Conservation (phyloP, 2,797 vertebrate genomes). For the Poecile montanus region DNA sequence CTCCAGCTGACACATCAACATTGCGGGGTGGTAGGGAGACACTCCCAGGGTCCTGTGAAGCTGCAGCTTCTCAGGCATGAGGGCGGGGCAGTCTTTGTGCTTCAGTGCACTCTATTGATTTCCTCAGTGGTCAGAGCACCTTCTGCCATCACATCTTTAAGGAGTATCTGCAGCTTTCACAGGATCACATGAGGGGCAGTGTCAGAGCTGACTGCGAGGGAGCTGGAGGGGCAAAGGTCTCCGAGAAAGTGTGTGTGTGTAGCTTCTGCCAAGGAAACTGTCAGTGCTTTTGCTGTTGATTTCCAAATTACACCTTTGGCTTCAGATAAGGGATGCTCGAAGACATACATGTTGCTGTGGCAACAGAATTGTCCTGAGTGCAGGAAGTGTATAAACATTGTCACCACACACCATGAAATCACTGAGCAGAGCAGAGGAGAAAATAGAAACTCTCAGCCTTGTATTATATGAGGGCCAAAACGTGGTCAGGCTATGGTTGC, state of each 20-base stretch:
- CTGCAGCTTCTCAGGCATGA: background rate
- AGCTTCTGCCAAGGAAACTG: slow-evolving; percentile 63
- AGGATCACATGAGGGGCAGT: background rate
- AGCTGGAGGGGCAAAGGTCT: background rate
- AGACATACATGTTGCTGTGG: slow-evolving; percentile 74
- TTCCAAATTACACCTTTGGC: slow-evolving; percentile 81
- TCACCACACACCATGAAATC: slow-evolving; percentile 77
- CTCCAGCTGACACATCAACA: background rate
- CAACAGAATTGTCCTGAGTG: slow-evolving; percentile 79
- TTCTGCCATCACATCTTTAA: background rate
- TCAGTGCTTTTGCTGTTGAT: slow-evolving; percentile 71
- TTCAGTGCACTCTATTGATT: background rate
- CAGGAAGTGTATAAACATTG: slow-evolving; percentile 77
- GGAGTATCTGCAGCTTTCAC: background rate
- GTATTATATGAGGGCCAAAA: slow-evolving; percentile 63
- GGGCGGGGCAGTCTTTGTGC: background rate
- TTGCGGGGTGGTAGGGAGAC: background rate
- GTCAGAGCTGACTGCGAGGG: rapidly evolving
- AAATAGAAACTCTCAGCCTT: slow-evolving; percentile 74
- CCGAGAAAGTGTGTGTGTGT: background rate
- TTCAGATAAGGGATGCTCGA: slow-evolving; percentile 48
- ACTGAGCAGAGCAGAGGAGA: slow-evolving; percentile 72
- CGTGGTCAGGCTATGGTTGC: background rate
- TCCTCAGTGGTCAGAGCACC: background rate
- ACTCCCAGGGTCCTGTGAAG: background rate